Evolutionary conservation across 2,113 vertebrate species (phyloP).

Genomic region (Sardina pilchardus): DNA sequence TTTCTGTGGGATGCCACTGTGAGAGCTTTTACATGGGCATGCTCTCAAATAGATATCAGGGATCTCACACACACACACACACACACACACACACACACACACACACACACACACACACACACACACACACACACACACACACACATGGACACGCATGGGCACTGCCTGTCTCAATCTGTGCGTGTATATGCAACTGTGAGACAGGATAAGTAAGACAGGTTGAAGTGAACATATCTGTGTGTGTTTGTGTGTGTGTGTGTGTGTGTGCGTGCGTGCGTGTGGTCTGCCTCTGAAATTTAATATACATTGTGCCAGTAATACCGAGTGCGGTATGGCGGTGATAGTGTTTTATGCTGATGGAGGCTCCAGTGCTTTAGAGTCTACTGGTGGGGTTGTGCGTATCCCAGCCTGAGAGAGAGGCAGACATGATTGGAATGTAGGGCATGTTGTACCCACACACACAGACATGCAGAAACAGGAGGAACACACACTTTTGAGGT

Average conservation of each 20-base stretch:
- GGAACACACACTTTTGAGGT: constrained; percentile 10
- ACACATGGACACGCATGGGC: background rate
- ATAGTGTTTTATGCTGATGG: background rate
- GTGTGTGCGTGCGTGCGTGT: constrained; percentile 26
- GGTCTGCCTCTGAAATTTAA: background rate
- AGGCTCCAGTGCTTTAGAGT: background rate
- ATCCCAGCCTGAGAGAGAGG: constrained; percentile 22
- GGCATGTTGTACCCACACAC: constrained; percentile 25
- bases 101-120: constrained; percentile 1
- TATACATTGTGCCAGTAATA: background rate
- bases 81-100: background rate
- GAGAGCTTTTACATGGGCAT: constrained; percentile 36
- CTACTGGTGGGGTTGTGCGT: constrained; percentile 7
- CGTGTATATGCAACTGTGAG: constrained; percentile 16
- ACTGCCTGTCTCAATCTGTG: background rate
- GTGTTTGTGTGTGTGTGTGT: constrained; percentile 26
- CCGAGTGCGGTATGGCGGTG: background rate
- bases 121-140: background rate
- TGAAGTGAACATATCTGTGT: constrained; percentile 28
- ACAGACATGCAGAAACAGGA: constrained; percentile 33
- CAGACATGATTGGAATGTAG: constrained; percentile 43
- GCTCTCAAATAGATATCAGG: constrained; percentile 8
- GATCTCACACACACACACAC: background rate
- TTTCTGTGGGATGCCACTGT: constrained; percentile 30
- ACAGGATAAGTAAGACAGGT: constrained; percentile 28